Base-by-base conservation (phyloP, 2,888 invertebrate species). In the Cartodere bifasciata region DNA sequence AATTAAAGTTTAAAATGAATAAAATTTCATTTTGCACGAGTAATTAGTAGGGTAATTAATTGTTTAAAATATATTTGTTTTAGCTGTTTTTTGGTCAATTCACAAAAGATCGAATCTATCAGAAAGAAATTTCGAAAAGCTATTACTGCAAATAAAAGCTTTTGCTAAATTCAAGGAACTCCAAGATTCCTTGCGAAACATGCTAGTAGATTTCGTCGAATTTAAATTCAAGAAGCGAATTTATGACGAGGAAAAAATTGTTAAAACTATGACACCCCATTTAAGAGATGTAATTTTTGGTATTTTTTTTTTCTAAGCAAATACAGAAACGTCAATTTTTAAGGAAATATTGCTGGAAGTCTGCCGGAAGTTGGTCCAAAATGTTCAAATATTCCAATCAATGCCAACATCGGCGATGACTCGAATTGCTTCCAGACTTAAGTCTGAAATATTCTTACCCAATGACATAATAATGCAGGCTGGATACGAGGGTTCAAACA, bases 161-260 rank as follows among this genome's bases (percentile, higher is more conserved):
- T 65, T 58, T 32, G 56, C 61, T 48, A 53, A 48, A 2, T 56
- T 59, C 38, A 64, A 63, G 33, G 60, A 60, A 38, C 41, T 65
- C 7, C 59, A 65, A 0, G 39, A 43, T 1, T 26, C 38, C 2
- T 47, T 62, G 29, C 53, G 56, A 35, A 47, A 50, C 11, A 53
- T 56, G 21, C 45, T 65, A 2, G 38, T 55, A 2, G 36, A 40
- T 4, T 65, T 56, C 32, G 59, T 54, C 34, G 49, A 57, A 33
- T 64, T 60, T 34, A 56, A 56, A 15, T 57, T 51, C 29, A 58
- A 58, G 28, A 57, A 53, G 23, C 50, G 52, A 22, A 58, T 59
- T 35, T 58, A 56, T 29, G 55, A 59, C 12, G 56, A 63, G 34
- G 45, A 43, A 13, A 45, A 49, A 6, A 60, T 65, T 16, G 47